Conservation (phyloP, 1,140 invertebrate genomes). For the Ditylenchus dipsaci region DNA sequence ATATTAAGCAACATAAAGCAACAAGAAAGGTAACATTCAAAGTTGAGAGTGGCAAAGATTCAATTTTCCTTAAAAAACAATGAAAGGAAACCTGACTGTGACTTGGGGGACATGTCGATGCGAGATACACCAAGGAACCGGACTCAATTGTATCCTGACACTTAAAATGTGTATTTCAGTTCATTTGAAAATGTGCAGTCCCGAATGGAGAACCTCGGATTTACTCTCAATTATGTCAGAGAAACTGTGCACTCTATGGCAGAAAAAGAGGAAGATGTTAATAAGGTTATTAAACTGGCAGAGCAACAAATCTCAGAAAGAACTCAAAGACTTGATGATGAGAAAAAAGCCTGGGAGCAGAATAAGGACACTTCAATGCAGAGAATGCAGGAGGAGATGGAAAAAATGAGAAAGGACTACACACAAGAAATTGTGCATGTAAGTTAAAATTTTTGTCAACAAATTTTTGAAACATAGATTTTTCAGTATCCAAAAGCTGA, state of each 20-base stretch:
- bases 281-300: conserved; percentile 21
- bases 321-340: conserved; percentile 17
- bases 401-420: conserved; percentile 29
- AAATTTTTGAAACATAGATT: neutral
- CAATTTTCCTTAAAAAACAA: no score
- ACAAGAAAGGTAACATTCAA: conserved; percentile 19
- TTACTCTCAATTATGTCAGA: conserved; percentile 16
- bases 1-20: conserved; percentile 20
- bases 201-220: conserved; percentile 25
- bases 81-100: no score
- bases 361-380: conserved; percentile 11
- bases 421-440: conserved; percentile 32
- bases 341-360: conserved; percentile 18
- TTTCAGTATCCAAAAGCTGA: no score
- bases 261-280: conserved; percentile 21
- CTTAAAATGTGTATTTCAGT: no score
- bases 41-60: no score
- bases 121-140: no score
- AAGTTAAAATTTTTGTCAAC: neutral
- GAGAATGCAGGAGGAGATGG: conserved; percentile 32
- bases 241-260: conserved; percentile 23
- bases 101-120: no score
- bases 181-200: conserved; percentile 19
- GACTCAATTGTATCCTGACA: no score
- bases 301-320: neutral